A percentile compares a stretch with the other conserved stretches of the same genome.
Conservation (phyloP, 2,113 vertebrate species). For the Falco punctatus region DNA sequence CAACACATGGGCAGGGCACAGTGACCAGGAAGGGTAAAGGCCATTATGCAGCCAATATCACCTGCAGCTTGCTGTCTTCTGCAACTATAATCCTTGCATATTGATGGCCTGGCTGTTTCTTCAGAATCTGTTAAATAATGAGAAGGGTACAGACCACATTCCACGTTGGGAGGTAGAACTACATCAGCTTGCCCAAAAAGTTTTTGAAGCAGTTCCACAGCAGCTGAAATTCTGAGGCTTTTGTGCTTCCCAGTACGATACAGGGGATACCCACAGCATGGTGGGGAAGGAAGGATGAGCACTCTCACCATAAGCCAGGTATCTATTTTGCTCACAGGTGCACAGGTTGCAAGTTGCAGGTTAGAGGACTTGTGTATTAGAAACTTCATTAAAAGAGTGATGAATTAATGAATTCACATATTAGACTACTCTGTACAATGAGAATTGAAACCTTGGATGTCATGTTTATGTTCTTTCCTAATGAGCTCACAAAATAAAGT, state of each 20-base stretch:
- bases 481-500: background rate
- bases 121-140: background rate
- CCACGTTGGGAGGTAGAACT: background rate
- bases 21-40: background rate
- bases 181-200: background rate
- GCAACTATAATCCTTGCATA: background rate
- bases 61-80: background rate
- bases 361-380: background rate
- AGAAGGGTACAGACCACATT: background rate
- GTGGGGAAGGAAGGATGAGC: background rate
- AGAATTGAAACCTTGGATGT: background rate
- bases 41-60: background rate
- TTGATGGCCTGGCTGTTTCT: background rate
- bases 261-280: background rate
- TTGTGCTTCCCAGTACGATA: background rate
- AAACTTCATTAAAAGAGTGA: background rate
- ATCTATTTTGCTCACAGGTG: background rate
- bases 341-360: background rate
- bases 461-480: background rate
- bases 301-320: background rate
- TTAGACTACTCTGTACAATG: background rate
- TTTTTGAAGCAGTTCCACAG: background rate
- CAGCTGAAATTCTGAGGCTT: background rate
- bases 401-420: background rate
- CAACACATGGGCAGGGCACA: accelerated